Evolutionary conservation across 2,888 invertebrate genomes (phyloP).

Genomic region (Platycheirus rosarum): DNA sequence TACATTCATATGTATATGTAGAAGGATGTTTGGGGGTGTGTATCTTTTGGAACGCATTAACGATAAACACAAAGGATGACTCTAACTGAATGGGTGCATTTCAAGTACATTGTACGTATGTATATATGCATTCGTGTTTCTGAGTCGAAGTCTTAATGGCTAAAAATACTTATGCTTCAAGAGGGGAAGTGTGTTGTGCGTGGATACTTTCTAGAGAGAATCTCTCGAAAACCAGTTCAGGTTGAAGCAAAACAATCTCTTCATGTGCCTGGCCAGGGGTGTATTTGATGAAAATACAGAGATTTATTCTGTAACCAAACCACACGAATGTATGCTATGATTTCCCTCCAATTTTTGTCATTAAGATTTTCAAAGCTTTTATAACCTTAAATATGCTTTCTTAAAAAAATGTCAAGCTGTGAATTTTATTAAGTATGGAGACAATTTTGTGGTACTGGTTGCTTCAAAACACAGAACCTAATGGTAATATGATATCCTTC

Average conservation of each 20-base stretch:
- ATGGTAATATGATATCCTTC: no score
- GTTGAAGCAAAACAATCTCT: neutral
- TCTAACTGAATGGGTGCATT: conserved; percentile 40
- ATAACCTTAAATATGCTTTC: no score
- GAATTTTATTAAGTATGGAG: no score
- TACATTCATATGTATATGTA: neutral
- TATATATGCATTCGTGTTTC: neutral
- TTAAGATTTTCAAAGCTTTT: no score
- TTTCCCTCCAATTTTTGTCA: no score
- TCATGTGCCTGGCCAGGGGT: neutral
- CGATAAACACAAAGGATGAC: conserved; percentile 30
- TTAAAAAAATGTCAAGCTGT: no score
- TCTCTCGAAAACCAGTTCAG: neutral
- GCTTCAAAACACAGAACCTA: no score
- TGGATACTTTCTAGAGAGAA: conserved; percentile 21
- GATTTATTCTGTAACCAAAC: no score
- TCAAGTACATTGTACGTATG: neutral
- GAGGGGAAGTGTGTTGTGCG: conserved; percentile 21
- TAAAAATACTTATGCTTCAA: no score
- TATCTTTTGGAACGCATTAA: conserved; percentile 32
- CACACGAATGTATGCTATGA: no score
- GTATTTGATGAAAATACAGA: no score
- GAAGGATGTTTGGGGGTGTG: neutral
- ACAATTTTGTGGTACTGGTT: no score
- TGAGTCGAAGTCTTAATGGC: neutral